phyloP scores from a whole-genome alignment of 2,113 vertebrate species.

The Sclerurus mexicanus region DNA sequence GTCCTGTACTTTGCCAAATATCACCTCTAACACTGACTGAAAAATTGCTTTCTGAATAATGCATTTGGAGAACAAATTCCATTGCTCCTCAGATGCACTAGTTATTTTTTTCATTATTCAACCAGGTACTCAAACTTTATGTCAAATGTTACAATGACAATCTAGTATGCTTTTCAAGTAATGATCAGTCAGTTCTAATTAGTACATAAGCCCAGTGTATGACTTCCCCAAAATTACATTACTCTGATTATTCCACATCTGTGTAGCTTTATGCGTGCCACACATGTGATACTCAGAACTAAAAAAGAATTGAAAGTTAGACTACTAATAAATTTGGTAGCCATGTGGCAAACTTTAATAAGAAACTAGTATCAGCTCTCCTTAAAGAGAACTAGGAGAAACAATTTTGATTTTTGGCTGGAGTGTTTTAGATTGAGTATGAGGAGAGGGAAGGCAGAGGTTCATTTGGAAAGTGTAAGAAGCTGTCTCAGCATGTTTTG shows the following conservation, averaged over 20 bases:
- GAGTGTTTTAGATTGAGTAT: not conserved
- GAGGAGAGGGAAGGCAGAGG: not conserved
- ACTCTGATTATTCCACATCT: not conserved
- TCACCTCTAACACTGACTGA: not conserved
- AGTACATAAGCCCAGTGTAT: not conserved
- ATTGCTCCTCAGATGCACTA: not conserved
- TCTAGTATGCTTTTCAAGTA: not conserved
- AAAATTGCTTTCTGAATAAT: constrained; percentile 21
- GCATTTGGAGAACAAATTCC: not conserved
- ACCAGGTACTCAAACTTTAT: not conserved
- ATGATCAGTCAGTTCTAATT: not conserved
- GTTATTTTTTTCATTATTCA: not conserved
- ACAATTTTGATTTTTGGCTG: not conserved
- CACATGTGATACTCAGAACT: not conserved
- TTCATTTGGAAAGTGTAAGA: not conserved
- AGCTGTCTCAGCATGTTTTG: not conserved
- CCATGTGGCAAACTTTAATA: not conserved
- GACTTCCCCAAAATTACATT: not conserved
- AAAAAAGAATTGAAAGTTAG: not conserved
- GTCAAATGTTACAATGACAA: not conserved
- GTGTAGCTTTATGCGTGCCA: not conserved
- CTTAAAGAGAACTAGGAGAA: not conserved
- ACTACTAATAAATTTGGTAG: not conserved
- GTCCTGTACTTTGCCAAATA: not conserved
- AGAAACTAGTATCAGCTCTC: not conserved